Evolutionary conservation across 2,113 vertebrate species (phyloP).

Genomic region (Fregetta grallaria): DNA sequence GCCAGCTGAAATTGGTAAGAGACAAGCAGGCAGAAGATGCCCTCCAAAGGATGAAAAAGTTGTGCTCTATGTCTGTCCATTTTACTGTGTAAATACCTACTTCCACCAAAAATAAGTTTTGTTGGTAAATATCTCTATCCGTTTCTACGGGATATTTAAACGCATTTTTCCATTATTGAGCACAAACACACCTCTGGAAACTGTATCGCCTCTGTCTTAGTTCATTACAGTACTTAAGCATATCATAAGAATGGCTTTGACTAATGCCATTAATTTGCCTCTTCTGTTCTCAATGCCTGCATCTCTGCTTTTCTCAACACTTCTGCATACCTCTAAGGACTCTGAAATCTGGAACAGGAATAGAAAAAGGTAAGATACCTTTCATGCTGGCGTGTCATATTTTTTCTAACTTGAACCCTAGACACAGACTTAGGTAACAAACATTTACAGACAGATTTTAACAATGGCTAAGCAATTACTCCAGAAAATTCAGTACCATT

Average conservation of each 20-base stretch:
- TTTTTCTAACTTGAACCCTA: background rate
- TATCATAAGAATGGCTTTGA: background rate
- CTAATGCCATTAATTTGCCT: background rate
- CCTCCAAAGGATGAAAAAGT: conserved; percentile 76
- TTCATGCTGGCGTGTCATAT: background rate
- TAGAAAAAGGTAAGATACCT: background rate
- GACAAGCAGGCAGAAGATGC: conserved; percentile 61
- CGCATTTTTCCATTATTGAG: background rate
- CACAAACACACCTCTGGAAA: background rate
- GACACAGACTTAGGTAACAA: background rate
- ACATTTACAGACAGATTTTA: background rate
- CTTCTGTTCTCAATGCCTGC: background rate
- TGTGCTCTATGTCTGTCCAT: background rate
- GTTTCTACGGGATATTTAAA: background rate
- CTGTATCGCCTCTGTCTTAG: background rate
- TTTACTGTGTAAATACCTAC: background rate
- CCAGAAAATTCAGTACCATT: background rate
- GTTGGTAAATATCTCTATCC: background rate
- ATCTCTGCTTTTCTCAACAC: background rate
- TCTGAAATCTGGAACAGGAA: background rate
- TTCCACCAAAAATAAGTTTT: background rate
- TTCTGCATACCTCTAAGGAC: background rate
- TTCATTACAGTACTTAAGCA: background rate
- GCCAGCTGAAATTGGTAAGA: conserved; percentile 63
- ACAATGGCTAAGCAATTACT: background rate